A percentile compares a stretch with the other conserved stretches of the same genome.
phyloP scores from a whole-genome alignment of 2,888 invertebrate species.

The Meganola albula region DNA sequence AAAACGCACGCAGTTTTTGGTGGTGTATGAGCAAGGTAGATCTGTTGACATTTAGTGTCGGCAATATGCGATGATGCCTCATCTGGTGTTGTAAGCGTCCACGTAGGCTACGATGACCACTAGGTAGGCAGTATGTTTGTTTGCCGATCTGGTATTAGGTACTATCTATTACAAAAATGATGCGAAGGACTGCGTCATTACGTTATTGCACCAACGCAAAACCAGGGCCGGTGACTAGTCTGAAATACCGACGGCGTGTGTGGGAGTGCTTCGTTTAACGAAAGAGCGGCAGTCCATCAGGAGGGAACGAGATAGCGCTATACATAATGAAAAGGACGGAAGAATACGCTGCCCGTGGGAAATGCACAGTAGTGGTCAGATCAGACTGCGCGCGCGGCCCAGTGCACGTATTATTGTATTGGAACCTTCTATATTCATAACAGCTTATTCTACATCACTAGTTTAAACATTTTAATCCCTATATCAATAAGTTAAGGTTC shows the following conservation, averaged over 20 bases:
- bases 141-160: too few species aligned
- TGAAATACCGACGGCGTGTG: slow-evolving; percentile 75
- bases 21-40: too few species aligned
- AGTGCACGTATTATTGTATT: slow-evolving; percentile 77
- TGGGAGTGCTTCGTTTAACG: slow-evolving; percentile 77
- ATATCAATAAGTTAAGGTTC: slow-evolving; percentile 27
- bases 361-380: slow-evolving; percentile 79
- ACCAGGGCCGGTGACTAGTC: too few species aligned
- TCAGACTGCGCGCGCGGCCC: slow-evolving; percentile 76
- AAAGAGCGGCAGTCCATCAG: slow-evolving; percentile 75
- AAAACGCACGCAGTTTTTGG: too few species aligned
- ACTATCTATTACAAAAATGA: too few species aligned
- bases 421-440: slow-evolving; percentile 53
- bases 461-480: slow-evolving; percentile 28
- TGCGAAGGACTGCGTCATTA: too few species aligned
- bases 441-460: slow-evolving; percentile 43
- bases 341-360: slow-evolving; percentile 71
- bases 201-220: too few species aligned
- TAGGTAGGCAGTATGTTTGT: too few species aligned
- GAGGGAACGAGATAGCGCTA: slow-evolving; percentile 53
- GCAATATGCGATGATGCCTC: too few species aligned
- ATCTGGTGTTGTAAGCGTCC: too few species aligned
- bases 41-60: too few species aligned
- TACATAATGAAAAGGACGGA: slow-evolving; percentile 45
- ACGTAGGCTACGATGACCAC: too few species aligned